phyloP scores from a whole-genome alignment of 2,113 vertebrate species.

The Cariama cristata region DNA sequence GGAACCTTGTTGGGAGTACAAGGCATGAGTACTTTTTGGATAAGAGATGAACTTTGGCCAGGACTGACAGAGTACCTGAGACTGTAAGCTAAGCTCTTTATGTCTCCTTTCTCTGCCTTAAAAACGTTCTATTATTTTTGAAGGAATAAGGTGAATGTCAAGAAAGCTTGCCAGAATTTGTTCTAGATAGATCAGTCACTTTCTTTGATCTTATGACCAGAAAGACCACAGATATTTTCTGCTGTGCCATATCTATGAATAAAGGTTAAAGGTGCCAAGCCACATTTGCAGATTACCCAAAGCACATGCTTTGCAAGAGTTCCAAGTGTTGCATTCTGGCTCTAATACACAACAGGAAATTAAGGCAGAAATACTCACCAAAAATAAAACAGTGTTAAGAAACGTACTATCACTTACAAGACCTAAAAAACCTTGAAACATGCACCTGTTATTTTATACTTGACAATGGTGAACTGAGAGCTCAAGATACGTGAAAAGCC shows the following conservation, averaged over 20 bases:
- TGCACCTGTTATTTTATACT: slow-evolving; percentile 11
- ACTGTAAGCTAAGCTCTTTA: not conserved
- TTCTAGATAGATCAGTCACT: not conserved
- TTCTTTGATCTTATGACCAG: not conserved
- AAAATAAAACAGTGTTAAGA: not conserved
- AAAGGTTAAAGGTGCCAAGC: not conserved
- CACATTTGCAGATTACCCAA: not conserved
- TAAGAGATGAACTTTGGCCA: not conserved
- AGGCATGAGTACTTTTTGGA: not conserved
- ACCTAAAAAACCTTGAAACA: not conserved
- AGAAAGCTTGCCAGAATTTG: not conserved
- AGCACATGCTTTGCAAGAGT: not conserved
- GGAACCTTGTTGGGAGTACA: not conserved
- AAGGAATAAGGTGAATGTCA: not conserved
- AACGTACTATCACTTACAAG: slow-evolving; percentile 1
- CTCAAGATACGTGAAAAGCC: not conserved
- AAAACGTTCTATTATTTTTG: not conserved
- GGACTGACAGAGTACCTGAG: not conserved
- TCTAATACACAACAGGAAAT: not conserved
- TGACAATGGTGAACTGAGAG: slow-evolving; percentile 9
- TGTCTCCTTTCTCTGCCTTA: not conserved
- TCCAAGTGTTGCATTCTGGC: not conserved
- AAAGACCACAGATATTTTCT: not conserved
- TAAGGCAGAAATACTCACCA: not conserved
- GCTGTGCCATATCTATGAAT: not conserved